These are phyloP conservation scores for Empidonax traillii DNA, from an alignment of 2,113 vertebrate genomes.

Conservation along the genomic window DNA sequence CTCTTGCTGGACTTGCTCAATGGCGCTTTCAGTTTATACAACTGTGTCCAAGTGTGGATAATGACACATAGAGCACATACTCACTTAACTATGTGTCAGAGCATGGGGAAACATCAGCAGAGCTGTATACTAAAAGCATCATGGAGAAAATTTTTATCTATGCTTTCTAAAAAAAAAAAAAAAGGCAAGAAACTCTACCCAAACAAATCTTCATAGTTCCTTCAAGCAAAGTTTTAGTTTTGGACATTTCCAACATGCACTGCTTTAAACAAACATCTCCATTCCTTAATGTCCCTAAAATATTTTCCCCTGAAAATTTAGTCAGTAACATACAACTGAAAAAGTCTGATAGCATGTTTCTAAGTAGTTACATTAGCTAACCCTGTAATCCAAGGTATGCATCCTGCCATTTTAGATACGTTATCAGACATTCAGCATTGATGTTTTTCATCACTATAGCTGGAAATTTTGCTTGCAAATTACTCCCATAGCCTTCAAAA, in stretches of 20 bases:
- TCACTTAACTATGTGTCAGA: not conserved
- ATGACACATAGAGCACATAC: fast-evolving
- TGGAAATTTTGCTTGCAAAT: not conserved
- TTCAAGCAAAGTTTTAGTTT: not conserved
- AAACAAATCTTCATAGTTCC: not conserved
- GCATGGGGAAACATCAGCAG: not conserved
- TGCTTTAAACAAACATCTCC: not conserved
- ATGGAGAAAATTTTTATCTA: not conserved
- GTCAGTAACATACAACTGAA: not conserved
- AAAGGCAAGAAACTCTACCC: not conserved
- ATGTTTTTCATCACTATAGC: not conserved
- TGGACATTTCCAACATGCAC: not conserved
- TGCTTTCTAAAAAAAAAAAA: not conserved
- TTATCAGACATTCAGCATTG: not conserved
- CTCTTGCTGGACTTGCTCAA: not conserved
- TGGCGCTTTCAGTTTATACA: fast-evolving
- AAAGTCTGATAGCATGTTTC: not conserved
- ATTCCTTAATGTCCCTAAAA: not conserved
- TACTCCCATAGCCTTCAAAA: not conserved
- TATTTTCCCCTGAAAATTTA: not conserved
- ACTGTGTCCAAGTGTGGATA: not conserved
- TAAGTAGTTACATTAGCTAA: not conserved
- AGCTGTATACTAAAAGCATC: not conserved
- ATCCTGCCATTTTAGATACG: not conserved
- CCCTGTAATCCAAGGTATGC: not conserved